These are phyloP conservation scores for Aspidoscelis tigris DNA, from an alignment of 2,113 vertebrate genomes.

Conservation along the genomic window DNA sequence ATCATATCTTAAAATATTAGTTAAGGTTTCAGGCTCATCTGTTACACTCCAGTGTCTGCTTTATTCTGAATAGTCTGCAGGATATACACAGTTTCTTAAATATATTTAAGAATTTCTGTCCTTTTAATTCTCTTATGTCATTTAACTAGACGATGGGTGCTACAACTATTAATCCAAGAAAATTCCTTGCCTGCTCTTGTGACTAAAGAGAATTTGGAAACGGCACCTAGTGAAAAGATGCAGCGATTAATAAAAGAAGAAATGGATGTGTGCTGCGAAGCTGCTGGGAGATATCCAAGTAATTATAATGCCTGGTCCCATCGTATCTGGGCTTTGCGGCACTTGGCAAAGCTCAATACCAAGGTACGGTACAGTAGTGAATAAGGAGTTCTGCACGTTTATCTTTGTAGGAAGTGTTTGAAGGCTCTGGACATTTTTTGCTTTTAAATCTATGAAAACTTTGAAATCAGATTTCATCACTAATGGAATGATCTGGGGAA, in stretches of 20 bases:
- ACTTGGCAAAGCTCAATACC: conserved; percentile 86
- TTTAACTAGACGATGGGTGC: conserved; percentile 90
- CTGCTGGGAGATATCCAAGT: conserved; percentile 92
- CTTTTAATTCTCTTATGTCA: conserved; percentile 16
- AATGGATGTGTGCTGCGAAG: conserved; percentile 91
- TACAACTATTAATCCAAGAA: conserved; percentile 87
- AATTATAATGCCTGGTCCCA: conserved; percentile 99
- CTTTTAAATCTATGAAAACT: background rate
- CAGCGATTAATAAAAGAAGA: conserved; percentile 86
- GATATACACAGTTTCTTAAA: background rate
- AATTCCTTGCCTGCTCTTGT: conserved; percentile 68
- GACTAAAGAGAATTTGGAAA: conserved; percentile 78
- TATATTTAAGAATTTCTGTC: conserved; percentile 4
- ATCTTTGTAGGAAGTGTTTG: background rate
- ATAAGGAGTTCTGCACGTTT: conserved; percentile 10
- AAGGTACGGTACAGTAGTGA: conserved; percentile 80
- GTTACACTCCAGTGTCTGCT: background rate
- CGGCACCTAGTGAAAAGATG: conserved; percentile 75
- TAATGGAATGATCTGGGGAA: background rate
- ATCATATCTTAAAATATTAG: background rate
- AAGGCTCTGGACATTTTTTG: background rate
- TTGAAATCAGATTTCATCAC: background rate
- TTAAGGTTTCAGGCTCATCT: background rate
- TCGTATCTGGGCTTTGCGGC: conserved; percentile 95
- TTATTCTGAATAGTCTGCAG: background rate